Evolutionary conservation across 2,888 invertebrate species (phyloP), one percentile per base, ranked within the genome.

Genomic region (Chrysotoxum bicinctum): DNA sequence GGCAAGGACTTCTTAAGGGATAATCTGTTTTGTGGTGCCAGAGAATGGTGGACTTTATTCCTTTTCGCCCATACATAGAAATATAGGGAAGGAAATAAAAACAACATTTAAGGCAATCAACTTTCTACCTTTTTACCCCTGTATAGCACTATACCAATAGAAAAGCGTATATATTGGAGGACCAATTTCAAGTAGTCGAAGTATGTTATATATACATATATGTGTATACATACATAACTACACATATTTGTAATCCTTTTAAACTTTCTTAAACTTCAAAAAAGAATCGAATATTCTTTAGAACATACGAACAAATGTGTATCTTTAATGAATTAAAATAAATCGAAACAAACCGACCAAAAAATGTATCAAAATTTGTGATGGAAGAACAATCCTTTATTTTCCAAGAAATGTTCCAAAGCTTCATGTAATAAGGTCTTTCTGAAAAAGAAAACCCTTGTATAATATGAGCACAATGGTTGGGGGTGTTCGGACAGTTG

Each of bases 1-100:
- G 14, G 69, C 58, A 68, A 50, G 69, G 52, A 62, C 50, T 77
- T 26, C 52, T 62, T 62, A 10, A 52, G 23, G 26, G 30, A 69
- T 54, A 40, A 40, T 45, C 21, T 32, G 43, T 3, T 30, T 26
- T 54, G 52, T 64, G 50, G 26, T 64, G 23, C 26, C 16, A 23
- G 21, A 19, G 3, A 37, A 35, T 21, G 21, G 21, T 21, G 8
- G 7, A 64, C 12, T 45, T 45, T 45, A 19, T 45, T 14, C 19
- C 30, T 45, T 60, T 60, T 40, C 40, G 16, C 23, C n/a, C 23
- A 60, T 40, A 16, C 37, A 21, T 21, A 14, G 16, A 43, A 60
- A 40, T 52, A 30, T 26, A 52, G n/a, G 32, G 35, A 40, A 40
- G 5, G 2, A 40, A 60, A 60, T 9, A n/a, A 60, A 19, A 54